Evolutionary conservation across 1,140 invertebrate species (phyloP).

Genomic region (Himalopsyche phryganea): DNA sequence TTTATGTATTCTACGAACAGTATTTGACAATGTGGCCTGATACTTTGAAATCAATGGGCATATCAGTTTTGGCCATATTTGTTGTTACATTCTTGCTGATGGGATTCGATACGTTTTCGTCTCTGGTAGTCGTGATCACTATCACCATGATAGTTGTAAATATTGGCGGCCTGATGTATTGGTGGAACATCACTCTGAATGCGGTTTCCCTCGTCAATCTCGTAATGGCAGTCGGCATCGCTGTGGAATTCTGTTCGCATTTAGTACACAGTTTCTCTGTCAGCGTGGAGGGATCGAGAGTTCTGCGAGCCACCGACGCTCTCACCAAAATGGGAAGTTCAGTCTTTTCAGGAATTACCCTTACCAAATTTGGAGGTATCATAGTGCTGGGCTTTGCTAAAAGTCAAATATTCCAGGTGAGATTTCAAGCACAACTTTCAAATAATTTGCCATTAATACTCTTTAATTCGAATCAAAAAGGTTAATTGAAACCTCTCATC

Average conservation of each 20-base stretch:
- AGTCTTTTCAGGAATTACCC: constrained; percentile 93
- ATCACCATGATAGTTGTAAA: constrained; percentile 94
- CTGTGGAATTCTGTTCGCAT: constrained; percentile 98
- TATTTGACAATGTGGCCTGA: constrained; percentile 96
- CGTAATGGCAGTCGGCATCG: constrained; percentile 97
- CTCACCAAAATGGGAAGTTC: constrained; percentile 92
- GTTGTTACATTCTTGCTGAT: constrained; percentile 91
- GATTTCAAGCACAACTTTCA: no score
- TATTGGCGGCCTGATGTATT: constrained; percentile 94
- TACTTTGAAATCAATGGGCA: constrained; percentile 79
- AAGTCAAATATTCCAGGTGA: constrained; percentile 88
- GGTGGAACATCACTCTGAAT: constrained; percentile 94
- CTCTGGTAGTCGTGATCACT: constrained; percentile 78
- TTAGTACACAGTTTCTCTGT: constrained; percentile 89
- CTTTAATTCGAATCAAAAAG: no score
- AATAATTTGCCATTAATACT: no score
- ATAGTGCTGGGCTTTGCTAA: constrained; percentile 93
- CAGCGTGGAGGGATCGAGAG: constrained; percentile 65
- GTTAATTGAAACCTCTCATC: no score
- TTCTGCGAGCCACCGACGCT: constrained; percentile 77
- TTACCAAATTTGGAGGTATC: constrained; percentile 96
- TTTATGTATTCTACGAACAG: constrained; percentile 99
- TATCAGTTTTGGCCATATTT: constrained; percentile 90
- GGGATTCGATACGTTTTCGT: constrained; percentile 91
- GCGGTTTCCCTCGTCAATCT: constrained; percentile 97